Conservation (phyloP, 2,797 vertebrate species). For the Acipenser ruthenus region DNA sequence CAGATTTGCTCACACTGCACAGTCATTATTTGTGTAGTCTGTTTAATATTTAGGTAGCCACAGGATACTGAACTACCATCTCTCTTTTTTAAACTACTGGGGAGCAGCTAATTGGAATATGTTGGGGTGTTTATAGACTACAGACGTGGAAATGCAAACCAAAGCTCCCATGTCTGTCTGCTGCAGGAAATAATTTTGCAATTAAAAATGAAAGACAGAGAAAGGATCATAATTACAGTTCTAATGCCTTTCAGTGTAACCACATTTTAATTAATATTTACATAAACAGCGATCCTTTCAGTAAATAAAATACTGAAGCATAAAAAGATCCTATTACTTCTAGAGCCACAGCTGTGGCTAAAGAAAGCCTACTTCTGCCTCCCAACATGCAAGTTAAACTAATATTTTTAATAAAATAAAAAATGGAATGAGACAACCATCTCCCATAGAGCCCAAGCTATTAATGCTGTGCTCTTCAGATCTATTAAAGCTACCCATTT, state of each 20-base stretch:
- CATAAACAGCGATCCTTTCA: background rate
- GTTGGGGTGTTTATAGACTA: background rate
- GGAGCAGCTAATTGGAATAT: background rate
- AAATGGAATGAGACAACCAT: conserved; percentile 28
- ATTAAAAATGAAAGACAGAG: background rate
- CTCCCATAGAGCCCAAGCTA: conserved; percentile 22
- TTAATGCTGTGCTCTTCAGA: conserved; percentile 30
- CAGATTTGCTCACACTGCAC: no score
- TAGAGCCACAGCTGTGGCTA: no score
- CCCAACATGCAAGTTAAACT: no score
- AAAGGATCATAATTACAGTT: background rate
- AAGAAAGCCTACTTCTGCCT: no score
- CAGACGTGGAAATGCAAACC: background rate
- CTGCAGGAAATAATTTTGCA: background rate
- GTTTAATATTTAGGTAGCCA: no score
- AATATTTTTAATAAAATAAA: no score
- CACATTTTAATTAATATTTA: background rate
- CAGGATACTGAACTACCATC: background rate
- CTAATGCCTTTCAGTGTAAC: background rate
- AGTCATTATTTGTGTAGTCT: no score
- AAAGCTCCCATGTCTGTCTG: background rate
- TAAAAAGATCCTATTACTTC: no score
- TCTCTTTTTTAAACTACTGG: background rate
- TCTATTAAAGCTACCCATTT: conserved; percentile 55
- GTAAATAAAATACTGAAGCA: no score